Conservation (phyloP, 2,113 vertebrate species). For the Ageneiosus marmoratus region DNA sequence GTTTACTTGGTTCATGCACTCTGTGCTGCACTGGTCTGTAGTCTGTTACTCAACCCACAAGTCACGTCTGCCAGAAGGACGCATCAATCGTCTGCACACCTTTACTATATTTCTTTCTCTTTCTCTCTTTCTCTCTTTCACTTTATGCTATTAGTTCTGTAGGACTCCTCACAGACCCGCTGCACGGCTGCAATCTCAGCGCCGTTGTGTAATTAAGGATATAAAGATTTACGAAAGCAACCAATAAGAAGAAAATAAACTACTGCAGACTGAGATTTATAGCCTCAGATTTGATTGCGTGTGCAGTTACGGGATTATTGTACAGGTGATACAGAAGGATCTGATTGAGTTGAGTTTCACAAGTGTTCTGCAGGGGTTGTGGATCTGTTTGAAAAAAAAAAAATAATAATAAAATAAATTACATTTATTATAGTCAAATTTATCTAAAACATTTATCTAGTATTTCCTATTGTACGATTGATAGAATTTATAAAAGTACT, state of each 20-base stretch:
- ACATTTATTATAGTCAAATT: background rate
- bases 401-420: no score
- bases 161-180: background rate
- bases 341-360: background rate
- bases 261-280: background rate
- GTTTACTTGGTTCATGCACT: background rate
- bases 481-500: no score
- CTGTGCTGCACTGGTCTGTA: background rate
- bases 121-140: background rate
- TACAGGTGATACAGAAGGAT: background rate
- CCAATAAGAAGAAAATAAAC: background rate
- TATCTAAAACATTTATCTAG: background rate
- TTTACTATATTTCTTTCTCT: background rate
- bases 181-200: background rate
- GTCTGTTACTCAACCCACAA: slow-evolving; percentile 10
- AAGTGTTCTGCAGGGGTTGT: background rate
- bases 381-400: background rate
- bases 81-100: background rate
- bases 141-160: background rate
- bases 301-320: background rate
- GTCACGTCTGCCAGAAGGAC: background rate
- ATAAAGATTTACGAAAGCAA: background rate
- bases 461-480: background rate
- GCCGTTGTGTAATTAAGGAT: background rate
- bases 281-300: background rate